Conservation (phyloP, 1,140 invertebrate genomes). For the Vanessa atalanta region DNA sequence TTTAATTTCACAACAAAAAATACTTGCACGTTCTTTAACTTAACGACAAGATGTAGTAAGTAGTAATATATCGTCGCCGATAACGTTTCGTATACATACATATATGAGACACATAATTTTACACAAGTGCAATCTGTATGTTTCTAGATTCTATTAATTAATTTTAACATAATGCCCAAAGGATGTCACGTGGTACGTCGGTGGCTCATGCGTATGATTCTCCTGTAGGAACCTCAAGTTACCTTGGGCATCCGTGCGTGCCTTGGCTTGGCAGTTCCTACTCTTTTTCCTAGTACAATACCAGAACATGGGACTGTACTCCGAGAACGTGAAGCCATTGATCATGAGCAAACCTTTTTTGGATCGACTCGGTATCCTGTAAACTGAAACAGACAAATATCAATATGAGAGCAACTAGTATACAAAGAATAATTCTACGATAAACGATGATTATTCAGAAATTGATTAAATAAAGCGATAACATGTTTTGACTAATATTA, state of each 20-base stretch:
- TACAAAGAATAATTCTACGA: too few species aligned
- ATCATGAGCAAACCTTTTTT: slow-evolving; percentile 46
- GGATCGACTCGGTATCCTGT: slow-evolving; percentile 38
- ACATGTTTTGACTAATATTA: too few species aligned
- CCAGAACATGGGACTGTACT: slow-evolving; percentile 41
- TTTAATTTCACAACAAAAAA: too few species aligned
- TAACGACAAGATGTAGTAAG: too few species aligned
- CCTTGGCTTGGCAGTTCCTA: slow-evolving; percentile 37
- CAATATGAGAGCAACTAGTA: background rate
- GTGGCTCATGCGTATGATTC: slow-evolving; percentile 50
- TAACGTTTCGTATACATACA: too few species aligned
- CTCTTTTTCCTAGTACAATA: slow-evolving; percentile 47
- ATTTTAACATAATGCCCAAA: slow-evolving; percentile 50
- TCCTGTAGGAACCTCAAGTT: slow-evolving; percentile 39
- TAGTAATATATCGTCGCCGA: too few species aligned
- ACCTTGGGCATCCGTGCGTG: slow-evolving; percentile 36
- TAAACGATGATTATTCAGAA: too few species aligned
- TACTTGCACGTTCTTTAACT: too few species aligned
- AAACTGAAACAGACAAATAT: slow-evolving; percentile 33
- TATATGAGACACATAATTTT: too few species aligned
- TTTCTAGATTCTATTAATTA: background rate
- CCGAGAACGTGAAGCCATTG: slow-evolving; percentile 49
- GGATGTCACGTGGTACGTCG: slow-evolving; percentile 42
- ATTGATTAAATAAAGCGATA: too few species aligned
- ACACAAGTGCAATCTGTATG: too few species aligned